Percentiles rank a stretch among this genome's conserved stretches.
These are phyloP conservation scores for Agrotis ipsilon DNA, from an alignment of 2,888 invertebrate species.

Conservation along the genomic window DNA sequence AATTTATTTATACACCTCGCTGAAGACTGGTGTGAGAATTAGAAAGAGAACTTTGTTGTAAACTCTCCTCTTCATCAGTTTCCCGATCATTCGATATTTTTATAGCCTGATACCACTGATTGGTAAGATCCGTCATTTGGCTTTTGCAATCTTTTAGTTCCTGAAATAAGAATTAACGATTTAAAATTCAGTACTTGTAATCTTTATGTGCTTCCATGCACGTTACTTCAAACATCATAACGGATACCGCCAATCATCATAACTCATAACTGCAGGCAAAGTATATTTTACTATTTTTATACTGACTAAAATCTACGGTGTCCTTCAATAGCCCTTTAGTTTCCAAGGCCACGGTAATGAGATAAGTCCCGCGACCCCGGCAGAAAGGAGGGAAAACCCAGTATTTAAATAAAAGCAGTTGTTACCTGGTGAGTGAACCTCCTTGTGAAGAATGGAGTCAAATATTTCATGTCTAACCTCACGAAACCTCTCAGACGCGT, in stretches of 20 bases:
- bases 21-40: constrained; percentile 85
- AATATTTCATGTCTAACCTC: constrained; percentile 97
- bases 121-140: constrained; percentile 98
- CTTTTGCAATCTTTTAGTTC: constrained; percentile 98
- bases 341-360: too few species aligned
- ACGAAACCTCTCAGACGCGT: constrained; percentile 96
- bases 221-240: too few species aligned
- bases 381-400: background rate
- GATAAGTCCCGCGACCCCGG: too few species aligned
- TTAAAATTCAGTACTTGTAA: background rate
- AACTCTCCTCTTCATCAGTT: constrained; percentile 93
- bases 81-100: constrained; percentile 96
- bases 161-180: constrained; percentile 81
- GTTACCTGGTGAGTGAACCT: constrained; percentile 97
- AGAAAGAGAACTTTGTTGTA: constrained; percentile 83
- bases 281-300: too few species aligned
- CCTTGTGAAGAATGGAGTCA: constrained; percentile 98
- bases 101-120: constrained; percentile 99
- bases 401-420: background rate
- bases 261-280: too few species aligned
- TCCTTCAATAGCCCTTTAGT: too few species aligned
- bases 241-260: too few species aligned
- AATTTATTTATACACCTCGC: constrained; percentile 78
- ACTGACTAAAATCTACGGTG: too few species aligned
- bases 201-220: background rate